Percentiles rank a stretch among this genome's conserved stretches.
Conservation (phyloP, 2,888 invertebrate species). For the Nematopogon swammerdamellus region DNA sequence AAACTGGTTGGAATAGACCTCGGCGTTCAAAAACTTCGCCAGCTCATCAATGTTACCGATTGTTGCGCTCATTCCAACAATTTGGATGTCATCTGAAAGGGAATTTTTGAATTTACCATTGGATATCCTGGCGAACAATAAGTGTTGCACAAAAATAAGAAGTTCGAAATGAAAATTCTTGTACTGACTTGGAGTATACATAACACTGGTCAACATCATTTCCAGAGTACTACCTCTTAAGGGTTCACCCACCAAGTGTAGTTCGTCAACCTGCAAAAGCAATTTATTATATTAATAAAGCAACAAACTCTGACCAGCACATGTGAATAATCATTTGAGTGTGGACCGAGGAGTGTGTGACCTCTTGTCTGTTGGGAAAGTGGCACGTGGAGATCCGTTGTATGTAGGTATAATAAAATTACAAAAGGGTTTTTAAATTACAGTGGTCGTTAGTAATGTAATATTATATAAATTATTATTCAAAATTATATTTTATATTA, state of each 20-base stretch:
- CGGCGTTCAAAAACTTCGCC: slow-evolving; percentile 75
- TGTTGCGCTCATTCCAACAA: slow-evolving; percentile 97
- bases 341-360: no score
- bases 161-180: neutral
- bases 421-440: no score
- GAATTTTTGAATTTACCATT: neutral
- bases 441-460: no score
- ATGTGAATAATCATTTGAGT: no score
- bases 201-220: slow-evolving; percentile 75
- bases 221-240: slow-evolving; percentile 85
- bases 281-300: slow-evolving; percentile 5
- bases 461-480: no score
- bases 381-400: no score
- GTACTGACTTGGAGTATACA: slow-evolving; percentile 62
- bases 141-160: no score
- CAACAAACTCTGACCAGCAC: no score
- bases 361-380: neutral
- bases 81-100: slow-evolving; percentile 60
- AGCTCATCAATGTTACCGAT: slow-evolving; percentile 87
- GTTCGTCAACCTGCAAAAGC: slow-evolving; percentile 69
- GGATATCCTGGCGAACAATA: no score
- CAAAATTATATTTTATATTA: no score
- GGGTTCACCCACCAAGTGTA: slow-evolving; percentile 88
- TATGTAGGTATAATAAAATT: no score
- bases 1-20: slow-evolving; percentile 80